phyloP scores from a whole-genome alignment of 2,797 vertebrate species.

The Kryptopterus vitreolus region DNA sequence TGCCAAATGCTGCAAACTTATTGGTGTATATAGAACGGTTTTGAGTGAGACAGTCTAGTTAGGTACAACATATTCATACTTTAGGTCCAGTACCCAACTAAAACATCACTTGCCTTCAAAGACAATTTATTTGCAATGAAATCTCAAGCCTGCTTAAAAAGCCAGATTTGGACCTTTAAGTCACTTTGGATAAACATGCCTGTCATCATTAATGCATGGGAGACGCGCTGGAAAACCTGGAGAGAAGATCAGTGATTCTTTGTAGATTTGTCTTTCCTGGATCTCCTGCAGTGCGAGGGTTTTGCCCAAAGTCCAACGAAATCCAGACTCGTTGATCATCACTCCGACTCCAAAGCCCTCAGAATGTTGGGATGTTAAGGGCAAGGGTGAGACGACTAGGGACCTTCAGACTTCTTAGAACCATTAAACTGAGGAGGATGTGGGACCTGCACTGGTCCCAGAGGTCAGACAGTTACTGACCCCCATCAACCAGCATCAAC shows the following conservation, averaged over 20 bases:
- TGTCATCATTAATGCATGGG: not conserved
- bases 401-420: conserved; percentile 18
- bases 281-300: conserved; percentile 24
- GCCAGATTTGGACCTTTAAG: not conserved
- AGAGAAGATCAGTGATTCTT: conserved; percentile 4
- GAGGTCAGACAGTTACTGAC: conserved; percentile 21
- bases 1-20: too few species aligned
- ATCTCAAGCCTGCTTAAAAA: not conserved
- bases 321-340: not conserved
- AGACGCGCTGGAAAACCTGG: not conserved
- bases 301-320: not conserved
- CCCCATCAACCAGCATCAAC: conserved; percentile 19
- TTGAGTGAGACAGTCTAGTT: not conserved
- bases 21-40: too few species aligned
- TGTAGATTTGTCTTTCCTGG: not conserved
- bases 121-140: too few species aligned
- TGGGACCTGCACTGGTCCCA: conserved; percentile 15
- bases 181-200: not conserved
- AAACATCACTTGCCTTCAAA: not conserved
- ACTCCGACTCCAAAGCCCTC: not conserved
- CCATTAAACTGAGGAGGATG: conserved; percentile 20
- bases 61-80: not conserved
- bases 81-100: not conserved
- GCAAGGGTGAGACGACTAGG: conserved; percentile 20
- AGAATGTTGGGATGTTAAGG: not conserved